Evolutionary conservation across 2,888 invertebrate species (phyloP), one percentile per base, ranked within the genome.

Genomic region (Sinohyriopsis cumingii): DNA sequence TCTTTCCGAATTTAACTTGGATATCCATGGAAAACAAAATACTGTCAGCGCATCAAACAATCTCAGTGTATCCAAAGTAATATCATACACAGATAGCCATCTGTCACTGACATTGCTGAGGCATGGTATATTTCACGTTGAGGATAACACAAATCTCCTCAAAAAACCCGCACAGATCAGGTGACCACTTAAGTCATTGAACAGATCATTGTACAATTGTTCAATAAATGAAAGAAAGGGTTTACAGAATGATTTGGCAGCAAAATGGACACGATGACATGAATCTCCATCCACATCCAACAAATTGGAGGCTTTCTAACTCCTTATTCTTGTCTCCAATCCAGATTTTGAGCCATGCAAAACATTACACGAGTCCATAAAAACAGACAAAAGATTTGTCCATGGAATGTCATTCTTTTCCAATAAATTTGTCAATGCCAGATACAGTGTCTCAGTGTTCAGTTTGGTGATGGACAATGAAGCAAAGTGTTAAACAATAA

Each of bases 221-320:
- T 82, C 82, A 15, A 79, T 45, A 1, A 67, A 66, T 5, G 73
- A 24, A 4, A 71, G 64, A 61, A 82, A 83, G 0, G 70, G 77
- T 19, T 69, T 63, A 57, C 80, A 76, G 56, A 82, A 81, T n/a
- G 61, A 28, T 60, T 82, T 81, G 1, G 79, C 70, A 22, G 80
- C 79, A 72, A 77, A 82, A 59, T 84, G 82, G 1, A 72, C 69
- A 64, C 82, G 81, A 61, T 80, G 82, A n/a, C 75, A 75, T 3
- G 75, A 63, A 65, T 84, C 80, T 19, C 80, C 83, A 70, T 84
- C 81, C 22, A 83, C 76, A 63, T 81, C 78, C 15, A 83, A 60
- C 4, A 83, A 59, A 63, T 84, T 5, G 15, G 71, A 74, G 15
- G 80, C 78, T 25, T 68, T 67, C 20, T 68, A 55, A 24, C 60